phyloP scores from a whole-genome alignment of 2,113 vertebrate genomes.

The Grammomys surdaster region DNA sequence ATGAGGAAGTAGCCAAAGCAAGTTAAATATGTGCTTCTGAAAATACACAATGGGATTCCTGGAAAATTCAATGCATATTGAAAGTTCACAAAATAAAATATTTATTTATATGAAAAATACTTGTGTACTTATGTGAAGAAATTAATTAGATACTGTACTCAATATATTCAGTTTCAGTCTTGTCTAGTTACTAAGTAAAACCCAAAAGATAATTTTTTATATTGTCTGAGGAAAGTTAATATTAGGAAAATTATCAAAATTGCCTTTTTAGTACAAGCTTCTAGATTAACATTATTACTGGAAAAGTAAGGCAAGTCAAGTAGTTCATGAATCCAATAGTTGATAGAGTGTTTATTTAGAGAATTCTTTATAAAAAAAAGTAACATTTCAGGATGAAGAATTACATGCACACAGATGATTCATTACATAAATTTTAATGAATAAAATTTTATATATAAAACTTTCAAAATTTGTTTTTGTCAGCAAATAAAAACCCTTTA shows the following conservation, averaged over 20 bases:
- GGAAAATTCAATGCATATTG: background rate
- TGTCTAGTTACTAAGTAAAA: background rate
- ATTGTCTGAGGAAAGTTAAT: background rate
- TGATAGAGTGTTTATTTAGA: background rate
- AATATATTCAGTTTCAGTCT: background rate
- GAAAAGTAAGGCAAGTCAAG: background rate
- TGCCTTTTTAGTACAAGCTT: background rate
- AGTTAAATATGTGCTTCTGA: background rate
- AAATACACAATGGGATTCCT: background rate
- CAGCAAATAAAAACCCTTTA: background rate
- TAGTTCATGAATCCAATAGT: background rate
- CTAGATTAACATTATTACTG: background rate
- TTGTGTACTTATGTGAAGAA: background rate
- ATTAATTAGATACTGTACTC: background rate
- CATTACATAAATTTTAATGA: background rate
- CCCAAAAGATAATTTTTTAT: background rate
- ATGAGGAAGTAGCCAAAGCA: background rate
- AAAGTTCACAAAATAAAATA: background rate
- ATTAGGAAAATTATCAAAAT: background rate
- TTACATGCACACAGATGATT: background rate
- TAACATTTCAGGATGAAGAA: background rate
- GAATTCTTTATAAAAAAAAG: background rate
- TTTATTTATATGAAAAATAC: background rate
- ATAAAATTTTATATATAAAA: background rate
- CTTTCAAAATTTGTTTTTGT: background rate